Conservation (phyloP, 2,113 vertebrate species). For the Ceyx margarethae region DNA sequence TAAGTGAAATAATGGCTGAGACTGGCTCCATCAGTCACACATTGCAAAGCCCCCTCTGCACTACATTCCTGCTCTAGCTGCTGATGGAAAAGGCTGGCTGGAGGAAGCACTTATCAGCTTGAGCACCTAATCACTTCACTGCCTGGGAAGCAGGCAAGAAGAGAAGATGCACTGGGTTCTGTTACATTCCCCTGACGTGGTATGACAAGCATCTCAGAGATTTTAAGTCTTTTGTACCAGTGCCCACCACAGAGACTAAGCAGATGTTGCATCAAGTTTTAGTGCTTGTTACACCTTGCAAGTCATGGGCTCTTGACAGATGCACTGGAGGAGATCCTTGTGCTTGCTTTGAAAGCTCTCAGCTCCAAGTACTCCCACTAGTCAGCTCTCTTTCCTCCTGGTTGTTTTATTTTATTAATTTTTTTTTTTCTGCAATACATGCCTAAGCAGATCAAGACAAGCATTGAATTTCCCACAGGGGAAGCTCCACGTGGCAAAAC, state of each 20-base stretch:
- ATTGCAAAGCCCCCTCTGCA: neutral
- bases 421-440: neutral
- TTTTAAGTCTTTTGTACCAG: neutral
- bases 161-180: neutral
- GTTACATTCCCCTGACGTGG: neutral
- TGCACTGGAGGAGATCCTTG: conserved; percentile 13
- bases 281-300: neutral
- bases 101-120: neutral
- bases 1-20: neutral
- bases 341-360: neutral
- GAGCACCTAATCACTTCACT: neutral
- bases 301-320: neutral
- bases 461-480: neutral
- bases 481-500: conserved; percentile 14
- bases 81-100: neutral
- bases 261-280: neutral
- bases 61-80: neutral
- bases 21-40: neutral
- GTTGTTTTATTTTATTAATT: neutral
- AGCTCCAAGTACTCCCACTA: neutral
- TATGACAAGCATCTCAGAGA: neutral
- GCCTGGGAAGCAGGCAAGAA: neutral
- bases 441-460: conserved; percentile 16
- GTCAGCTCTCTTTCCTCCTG: neutral
- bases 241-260: neutral